A percentile compares a stretch with the other conserved stretches of the same genome.
Conservation (phyloP, 2,888 invertebrate species). For the Metellina segmentata region DNA sequence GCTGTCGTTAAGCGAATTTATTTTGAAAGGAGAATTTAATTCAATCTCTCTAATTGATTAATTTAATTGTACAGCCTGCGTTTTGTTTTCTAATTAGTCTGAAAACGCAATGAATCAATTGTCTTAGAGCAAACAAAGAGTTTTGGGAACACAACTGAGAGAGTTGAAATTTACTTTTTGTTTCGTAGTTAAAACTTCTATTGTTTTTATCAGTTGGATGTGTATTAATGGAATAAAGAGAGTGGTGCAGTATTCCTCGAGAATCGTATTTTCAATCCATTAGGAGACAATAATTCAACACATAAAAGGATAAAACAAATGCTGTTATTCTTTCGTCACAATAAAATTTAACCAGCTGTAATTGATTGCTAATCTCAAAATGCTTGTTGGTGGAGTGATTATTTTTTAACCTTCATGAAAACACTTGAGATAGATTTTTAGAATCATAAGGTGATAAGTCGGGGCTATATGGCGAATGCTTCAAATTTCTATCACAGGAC, state of each 20-base stretch:
- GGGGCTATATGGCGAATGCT: no score
- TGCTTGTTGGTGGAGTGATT: no score
- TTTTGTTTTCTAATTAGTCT: neutral
- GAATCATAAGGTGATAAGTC: no score
- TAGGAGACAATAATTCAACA: neutral
- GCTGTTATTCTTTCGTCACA: no score
- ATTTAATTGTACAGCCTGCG: neutral
- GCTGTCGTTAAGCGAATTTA: neutral
- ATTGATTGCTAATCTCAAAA: no score
- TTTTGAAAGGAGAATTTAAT: constrained; percentile 1
- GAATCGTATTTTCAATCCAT: neutral
- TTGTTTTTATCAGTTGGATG: neutral
- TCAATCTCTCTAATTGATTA: constrained; percentile 1
- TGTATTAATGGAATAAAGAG: constrained; percentile 1
- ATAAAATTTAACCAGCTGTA: no score
- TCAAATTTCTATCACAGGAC: no score
- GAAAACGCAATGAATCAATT: constrained; percentile 1
- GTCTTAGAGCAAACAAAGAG: neutral
- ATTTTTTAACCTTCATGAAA: no score
- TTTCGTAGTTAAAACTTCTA: neutral
- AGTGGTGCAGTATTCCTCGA: neutral
- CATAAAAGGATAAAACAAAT: no score
- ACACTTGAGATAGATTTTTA: no score
- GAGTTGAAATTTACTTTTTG: neutral
- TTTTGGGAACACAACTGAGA: neutral